Base-by-base conservation (phyloP, 2,888 invertebrate species). In the Epistrophe grossulariae region DNA sequence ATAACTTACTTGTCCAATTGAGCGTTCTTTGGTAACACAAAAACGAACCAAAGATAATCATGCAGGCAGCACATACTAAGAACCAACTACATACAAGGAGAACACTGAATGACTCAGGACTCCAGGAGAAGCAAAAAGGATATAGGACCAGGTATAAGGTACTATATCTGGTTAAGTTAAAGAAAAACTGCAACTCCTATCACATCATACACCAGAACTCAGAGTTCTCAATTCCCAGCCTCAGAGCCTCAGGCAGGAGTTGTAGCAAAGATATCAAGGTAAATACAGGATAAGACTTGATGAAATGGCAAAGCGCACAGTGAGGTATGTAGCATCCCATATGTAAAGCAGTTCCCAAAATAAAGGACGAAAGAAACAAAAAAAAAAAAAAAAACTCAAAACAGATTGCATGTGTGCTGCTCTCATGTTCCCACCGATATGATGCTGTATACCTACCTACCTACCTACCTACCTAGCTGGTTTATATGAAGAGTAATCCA, bases 221-320 rank as follows among this genome's bases (percentile, higher is more conserved):
- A 66, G 38, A 19, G 19, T 24, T 24, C 64, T 43, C 52, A 57
- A n/a, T 43, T 45, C 45, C 8, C 15, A 45, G 38, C 17, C 19
- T 40, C 31, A 38, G 24, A 62, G 40, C 19, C 50, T 60, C 57
- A 50, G 45, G 45, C 35, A 55, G 59, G 52, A 68, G 52, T 48
- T 76, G 55, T 45, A 73, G 45, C n/a, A n/a, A n/a, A 52, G 70
- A 64, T 79, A 87, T 82, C 82, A 82, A 82, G 85, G 79, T 79
- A 83, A 83, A 87, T 83, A 74, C 83, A 79, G 79, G 87, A 82
- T 87, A 87, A 87, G 82, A 79, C 87, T 77, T 79, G 87, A 87
- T 87, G 83, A 83, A 83, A 87, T 79, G 83, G 87, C 76, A 76
- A 72, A 87, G 82, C 79, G 71, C 76, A 76, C 64, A 57, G 60